These are phyloP conservation scores for Camptogramma bilineatum DNA, from an alignment of 2,888 invertebrate genomes.

Conservation along the genomic window DNA sequence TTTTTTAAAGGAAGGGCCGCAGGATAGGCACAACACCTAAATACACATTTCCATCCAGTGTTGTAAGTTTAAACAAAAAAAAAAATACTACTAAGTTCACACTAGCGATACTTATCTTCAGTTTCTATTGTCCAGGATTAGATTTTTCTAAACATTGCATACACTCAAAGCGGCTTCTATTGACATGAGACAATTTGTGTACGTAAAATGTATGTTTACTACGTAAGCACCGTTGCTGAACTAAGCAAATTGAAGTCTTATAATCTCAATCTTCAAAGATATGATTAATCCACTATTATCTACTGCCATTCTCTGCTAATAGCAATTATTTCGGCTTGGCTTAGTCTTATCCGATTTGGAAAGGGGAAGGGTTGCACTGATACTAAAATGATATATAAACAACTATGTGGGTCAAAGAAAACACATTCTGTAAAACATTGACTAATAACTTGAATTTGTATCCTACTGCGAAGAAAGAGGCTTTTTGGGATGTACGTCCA, in stretches of 20 bases:
- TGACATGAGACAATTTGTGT: not conserved
- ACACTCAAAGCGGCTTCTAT: not conserved
- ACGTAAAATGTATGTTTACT: not conserved
- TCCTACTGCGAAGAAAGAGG: too few relatives aligned
- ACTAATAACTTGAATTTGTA: too few relatives aligned
- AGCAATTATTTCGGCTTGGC: conserved; percentile 37
- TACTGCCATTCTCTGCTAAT: conserved; percentile 35
- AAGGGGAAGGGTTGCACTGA: conserved; percentile 30
- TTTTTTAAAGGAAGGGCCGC: too few relatives aligned
- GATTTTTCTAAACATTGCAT: too few relatives aligned
- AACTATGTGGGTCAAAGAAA: conserved; percentile 8
- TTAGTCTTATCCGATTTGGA: conserved; percentile 33
- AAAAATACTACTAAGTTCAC: too few relatives aligned
- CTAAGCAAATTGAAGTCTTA: conserved; percentile 20
- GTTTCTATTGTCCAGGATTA: too few relatives aligned
- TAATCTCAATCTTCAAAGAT: conserved; percentile 23
- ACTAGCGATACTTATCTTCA: too few relatives aligned
- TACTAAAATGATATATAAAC: conserved; percentile 22
- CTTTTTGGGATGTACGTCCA: too few relatives aligned
- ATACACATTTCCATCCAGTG: too few relatives aligned
- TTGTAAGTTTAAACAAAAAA: too few relatives aligned
- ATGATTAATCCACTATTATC: conserved; percentile 34
- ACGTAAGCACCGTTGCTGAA: conserved; percentile 3
- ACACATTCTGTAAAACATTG: not conserved
- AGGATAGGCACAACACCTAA: too few relatives aligned